Percentiles rank a stretch among this genome's conserved stretches.
These are phyloP conservation scores for Pinna nobilis DNA, from an alignment of 1,140 invertebrate species.

Conservation along the genomic window DNA sequence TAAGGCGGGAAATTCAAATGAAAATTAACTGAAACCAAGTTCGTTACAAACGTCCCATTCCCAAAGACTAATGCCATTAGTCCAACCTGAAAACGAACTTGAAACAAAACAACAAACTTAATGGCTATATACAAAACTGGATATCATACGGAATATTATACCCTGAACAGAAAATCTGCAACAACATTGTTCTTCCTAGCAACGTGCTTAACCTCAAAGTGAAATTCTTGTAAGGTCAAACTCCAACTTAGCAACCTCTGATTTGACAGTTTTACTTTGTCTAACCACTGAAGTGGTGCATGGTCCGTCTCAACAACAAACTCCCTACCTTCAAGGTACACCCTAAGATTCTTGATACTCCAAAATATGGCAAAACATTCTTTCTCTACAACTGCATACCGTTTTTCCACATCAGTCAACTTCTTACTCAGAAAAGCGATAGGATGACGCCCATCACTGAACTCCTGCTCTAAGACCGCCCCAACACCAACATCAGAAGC, in stretches of 20 bases:
- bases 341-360: not conserved
- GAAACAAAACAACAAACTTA: too few species aligned
- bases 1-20: too few species aligned
- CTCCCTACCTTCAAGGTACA: not conserved
- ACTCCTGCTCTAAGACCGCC: not conserved
- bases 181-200: conserved; percentile 1
- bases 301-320: conserved; percentile 19
- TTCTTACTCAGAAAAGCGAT: conserved; percentile 8
- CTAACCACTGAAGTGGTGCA: not conserved
- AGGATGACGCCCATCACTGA: not conserved
- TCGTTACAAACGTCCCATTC: too few species aligned
- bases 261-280: conserved; percentile 6
- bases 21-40: too few species aligned
- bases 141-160: too few species aligned
- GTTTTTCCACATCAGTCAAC: not conserved
- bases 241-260: not conserved
- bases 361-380: conserved; percentile 18
- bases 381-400: conserved; percentile 12
- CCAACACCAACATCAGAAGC: not conserved
- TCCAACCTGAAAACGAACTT: too few species aligned
- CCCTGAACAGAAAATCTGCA: conserved; percentile 6
- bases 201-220: not conserved
- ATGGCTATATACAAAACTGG: too few species aligned
- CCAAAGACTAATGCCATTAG: too few species aligned
- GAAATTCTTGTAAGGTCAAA: conserved; percentile 5